Conservation (phyloP, 2,888 invertebrate genomes). For the Blastobasis adustella region DNA sequence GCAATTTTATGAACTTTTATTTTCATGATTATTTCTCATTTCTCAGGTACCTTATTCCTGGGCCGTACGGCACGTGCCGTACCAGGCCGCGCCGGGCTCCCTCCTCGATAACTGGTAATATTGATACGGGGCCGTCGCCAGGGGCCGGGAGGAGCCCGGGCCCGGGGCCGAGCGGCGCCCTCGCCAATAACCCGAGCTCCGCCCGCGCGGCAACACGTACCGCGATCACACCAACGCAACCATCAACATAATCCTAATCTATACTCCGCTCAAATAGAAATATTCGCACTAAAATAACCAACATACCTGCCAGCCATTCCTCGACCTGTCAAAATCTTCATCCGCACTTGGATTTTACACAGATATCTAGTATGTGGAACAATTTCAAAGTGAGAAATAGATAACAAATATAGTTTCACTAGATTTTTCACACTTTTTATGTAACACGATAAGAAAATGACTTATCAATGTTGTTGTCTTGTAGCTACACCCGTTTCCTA, state of each 20-base stretch:
- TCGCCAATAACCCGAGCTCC: background rate
- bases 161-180: too few species aligned
- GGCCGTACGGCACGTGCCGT: constrained; percentile 37
- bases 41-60: constrained; percentile 23
- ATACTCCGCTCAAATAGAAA: background rate
- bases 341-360: constrained; percentile 8
- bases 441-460: constrained; percentile 49
- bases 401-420: constrained; percentile 8
- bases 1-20: too few species aligned
- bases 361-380: constrained; percentile 6
- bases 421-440: constrained; percentile 33
- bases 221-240: constrained; percentile 2
- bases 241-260: background rate
- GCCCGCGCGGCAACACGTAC: constrained; percentile 22
- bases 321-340: constrained; percentile 59
- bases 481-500: constrained; percentile 72
- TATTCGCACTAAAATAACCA: constrained; percentile 4
- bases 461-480: constrained; percentile 66
- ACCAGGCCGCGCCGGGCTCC: constrained; percentile 47
- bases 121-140: constrained; percentile 39
- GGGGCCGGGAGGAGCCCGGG: constrained; percentile 9
- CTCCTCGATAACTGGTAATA: constrained; percentile 41
- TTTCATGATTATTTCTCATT: background rate
- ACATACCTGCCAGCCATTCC: constrained; percentile 65
- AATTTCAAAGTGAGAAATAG: constrained; percentile 5